These are phyloP conservation scores for Nephrotoma guestfalica DNA, from an alignment of 2,888 invertebrate genomes.

Conservation along the genomic window DNA sequence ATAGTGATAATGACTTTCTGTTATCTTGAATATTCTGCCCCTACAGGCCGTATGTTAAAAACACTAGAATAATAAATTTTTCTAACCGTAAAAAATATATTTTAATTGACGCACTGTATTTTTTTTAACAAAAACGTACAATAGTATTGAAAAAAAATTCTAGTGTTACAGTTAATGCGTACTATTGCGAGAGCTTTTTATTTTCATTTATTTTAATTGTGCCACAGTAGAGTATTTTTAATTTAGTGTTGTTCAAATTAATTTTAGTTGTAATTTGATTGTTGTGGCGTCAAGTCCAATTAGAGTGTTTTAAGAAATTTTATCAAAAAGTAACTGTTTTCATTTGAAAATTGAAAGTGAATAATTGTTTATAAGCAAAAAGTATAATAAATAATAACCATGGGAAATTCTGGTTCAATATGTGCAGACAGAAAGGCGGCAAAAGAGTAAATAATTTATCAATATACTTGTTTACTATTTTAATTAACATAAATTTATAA, in stretches of 20 bases:
- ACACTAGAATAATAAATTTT: no score
- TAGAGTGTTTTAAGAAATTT: background rate
- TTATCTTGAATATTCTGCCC: no score
- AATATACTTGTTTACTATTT: background rate
- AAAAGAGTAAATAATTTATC: slow-evolving; percentile 13
- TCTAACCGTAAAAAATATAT: background rate
- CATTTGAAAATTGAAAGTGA: background rate
- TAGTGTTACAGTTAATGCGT: background rate
- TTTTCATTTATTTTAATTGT: background rate
- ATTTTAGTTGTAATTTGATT: background rate
- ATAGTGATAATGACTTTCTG: no score
- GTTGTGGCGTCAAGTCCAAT: background rate
- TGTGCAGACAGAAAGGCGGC: slow-evolving; percentile 26
- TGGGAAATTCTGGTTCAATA: slow-evolving; percentile 30
- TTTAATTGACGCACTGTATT: background rate
- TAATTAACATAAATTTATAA: no score
- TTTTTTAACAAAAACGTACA: background rate
- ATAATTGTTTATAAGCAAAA: background rate
- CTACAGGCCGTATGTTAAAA: no score
- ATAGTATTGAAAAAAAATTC: background rate
- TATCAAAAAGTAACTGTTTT: background rate
- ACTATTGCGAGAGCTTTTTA: background rate
- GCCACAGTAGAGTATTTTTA: background rate
- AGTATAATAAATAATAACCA: slow-evolving; percentile 11
- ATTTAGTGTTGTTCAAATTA: background rate